Evolutionary conservation across 2,113 vertebrate species (phyloP), one percentile per base, ranked within the genome.

Genomic region (Oreochromis aureus): DNA sequence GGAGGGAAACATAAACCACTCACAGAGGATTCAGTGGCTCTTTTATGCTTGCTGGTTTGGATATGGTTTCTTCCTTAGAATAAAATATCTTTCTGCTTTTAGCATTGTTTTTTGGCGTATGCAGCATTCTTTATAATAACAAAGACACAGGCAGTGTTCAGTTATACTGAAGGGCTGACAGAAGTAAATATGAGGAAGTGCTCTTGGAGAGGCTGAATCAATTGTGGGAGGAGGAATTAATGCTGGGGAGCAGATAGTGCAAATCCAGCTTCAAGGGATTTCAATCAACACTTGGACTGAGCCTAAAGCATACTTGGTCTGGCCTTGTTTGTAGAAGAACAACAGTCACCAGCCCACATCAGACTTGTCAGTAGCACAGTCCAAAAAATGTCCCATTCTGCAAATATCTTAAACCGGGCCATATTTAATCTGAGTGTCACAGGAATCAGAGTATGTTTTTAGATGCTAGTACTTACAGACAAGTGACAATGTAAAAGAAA

Each of bases 401-500:
- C 85, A 94, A 96, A 95, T 10, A 87, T 95, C 86, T 92, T 92
- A 15, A 95, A 63, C 92, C 93, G 93, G 48, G 44, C 44, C 87
- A 90, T 93, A 83, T 96, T 85, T 66, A 48, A 91, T n/a, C 93
- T 86, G 19, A 24, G 61, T 24, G 41, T 30, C 41, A 76, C 41
- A 18, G 2, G 22, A 27, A 10, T 46, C 39, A 44, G 66, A 44
- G 13, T 71, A 39, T 39, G 13, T 6, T 71, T 71, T 71, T 71
- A 24, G n/a, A 71, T 10, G 66, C 66, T 71, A 44, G n/a, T 46
- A 46, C 66, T 46, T 71, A 27, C 0, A 16, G 66, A 71, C 2
- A 3, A 71, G 66, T 71, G n/a, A 16, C 0, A 71, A 44, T 27
- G 46, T 71, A 44, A 44, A 71, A 48, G 22, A 46, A 73, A 18